Evolutionary conservation across 2,113 vertebrate genomes (phyloP).

Genomic region (Dicentrarchus labrax): DNA sequence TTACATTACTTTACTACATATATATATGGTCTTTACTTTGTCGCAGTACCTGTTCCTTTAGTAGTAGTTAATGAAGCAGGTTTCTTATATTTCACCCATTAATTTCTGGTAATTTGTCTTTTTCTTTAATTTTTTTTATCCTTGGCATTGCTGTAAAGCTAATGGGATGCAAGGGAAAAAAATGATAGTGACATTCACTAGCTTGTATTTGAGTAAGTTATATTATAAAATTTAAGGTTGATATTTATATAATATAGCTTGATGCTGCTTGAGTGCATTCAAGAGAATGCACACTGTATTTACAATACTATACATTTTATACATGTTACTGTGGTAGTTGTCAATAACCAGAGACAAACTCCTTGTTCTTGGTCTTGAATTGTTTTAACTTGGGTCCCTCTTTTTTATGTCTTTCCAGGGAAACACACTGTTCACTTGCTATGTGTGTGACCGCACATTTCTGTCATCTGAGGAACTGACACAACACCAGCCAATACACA

Average conservation of each 20-base stretch:
- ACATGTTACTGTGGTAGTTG: neutral
- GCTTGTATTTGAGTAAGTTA: no score
- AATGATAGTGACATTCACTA: neutral
- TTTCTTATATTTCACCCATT: neutral
- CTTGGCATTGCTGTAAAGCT: neutral
- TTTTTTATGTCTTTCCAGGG: constrained; percentile 69
- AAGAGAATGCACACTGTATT: neutral
- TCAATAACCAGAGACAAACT: neutral
- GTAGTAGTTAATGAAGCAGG: neutral
- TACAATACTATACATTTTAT: no score
- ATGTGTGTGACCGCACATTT: constrained; percentile 86
- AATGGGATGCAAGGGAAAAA: neutral
- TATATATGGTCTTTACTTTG: neutral
- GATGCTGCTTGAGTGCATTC: neutral
- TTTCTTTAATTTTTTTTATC: no score
- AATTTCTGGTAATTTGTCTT: neutral
- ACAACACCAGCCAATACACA: constrained; percentile 86
- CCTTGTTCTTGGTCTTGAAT: neutral
- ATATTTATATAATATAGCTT: neutral
- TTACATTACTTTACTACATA: no score
- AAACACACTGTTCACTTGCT: constrained; percentile 88
- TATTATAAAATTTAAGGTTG: neutral
- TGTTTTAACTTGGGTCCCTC: neutral
- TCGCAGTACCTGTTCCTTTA: neutral
- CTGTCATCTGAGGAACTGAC: constrained; percentile 86